Base-by-base conservation (phyloP, 2,797 vertebrate genomes). In the Amniataba percoides region DNA sequence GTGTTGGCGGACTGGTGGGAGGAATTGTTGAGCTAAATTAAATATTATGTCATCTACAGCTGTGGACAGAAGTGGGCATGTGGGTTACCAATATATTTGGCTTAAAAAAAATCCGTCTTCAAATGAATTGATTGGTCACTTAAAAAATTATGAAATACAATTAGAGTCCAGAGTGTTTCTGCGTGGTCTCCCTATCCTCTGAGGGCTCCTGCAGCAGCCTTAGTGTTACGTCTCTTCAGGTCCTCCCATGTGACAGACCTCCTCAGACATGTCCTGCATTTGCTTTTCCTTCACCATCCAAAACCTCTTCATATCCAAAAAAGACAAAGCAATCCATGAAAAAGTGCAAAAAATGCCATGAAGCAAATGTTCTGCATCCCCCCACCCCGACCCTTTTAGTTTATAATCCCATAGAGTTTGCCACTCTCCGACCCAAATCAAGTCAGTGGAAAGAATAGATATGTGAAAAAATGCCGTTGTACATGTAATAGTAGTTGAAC, bases 341-440 rank as follows among this genome's bases (percentile, higher is more conserved):
- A 95, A 96, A 95, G 95, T 96, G 95, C 95, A 95, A 95, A 96
- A 94, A 95, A 96, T 95, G 92, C 92, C 92, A 92, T 46, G 88
- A 95, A 95, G 95, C 95, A 84, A 93, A 95, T 95, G 94, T 94
- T 88, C 86, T 90, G 90, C 80, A 89, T 72, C 84, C 83, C 79
- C 87, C 81, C 74, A 42, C 86, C 83, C 86, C 71, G 3, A 82
- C 73, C 80, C 81, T 70, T 85, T 78, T 63, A 93, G 91, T 94
- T 96, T 96, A 95, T 96, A 96, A 95, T 97, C 96, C 97, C 94
- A 93, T 95, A 96, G 95, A 95, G 90, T 88, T 91, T 80, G 89
- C 84, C 88, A 84, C 89, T 88, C 91, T 93, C 86, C 64, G 71
- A 89, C 80, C 74, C 78, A 93, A 94, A 91, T 84, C 93, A 94